phyloP scores from a whole-genome alignment of 2,797 vertebrate genomes.

The Florisuga fusca region DNA sequence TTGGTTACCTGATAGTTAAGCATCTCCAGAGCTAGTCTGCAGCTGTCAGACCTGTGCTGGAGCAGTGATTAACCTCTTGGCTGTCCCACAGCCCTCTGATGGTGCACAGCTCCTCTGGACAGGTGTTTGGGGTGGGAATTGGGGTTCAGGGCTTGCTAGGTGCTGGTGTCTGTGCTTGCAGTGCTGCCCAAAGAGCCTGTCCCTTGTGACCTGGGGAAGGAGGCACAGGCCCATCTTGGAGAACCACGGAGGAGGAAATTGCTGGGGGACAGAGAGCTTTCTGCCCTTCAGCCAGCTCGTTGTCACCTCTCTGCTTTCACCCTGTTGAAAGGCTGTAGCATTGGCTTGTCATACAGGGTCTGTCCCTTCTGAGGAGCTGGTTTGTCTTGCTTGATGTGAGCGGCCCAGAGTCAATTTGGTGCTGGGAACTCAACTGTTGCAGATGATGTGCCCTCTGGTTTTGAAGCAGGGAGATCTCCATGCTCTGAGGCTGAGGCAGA shows the following conservation, averaged over 20 bases:
- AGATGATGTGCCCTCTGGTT: accelerated
- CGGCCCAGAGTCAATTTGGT: background rate
- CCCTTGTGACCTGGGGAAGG: background rate
- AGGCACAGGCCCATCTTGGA: accelerated
- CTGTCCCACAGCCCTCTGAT: accelerated
- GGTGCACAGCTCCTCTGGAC: accelerated
- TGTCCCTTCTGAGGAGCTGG: background rate
- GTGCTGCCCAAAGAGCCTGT: background rate
- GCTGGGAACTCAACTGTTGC: background rate
- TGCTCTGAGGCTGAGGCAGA: background rate
- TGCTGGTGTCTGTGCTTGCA: accelerated
- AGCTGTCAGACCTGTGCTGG: background rate
- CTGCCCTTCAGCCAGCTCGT: background rate
- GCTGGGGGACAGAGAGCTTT: background rate
- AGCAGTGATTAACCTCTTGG: background rate
- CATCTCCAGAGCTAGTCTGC: background rate
- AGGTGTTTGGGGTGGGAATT: accelerated
- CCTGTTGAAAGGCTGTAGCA: background rate
- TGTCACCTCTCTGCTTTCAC: accelerated
- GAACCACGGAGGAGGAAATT: background rate
- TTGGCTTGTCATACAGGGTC: background rate
- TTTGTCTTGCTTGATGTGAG: background rate
- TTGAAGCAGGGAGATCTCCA: background rate
- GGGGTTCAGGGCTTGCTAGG: background rate
- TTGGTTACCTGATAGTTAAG: background rate